phyloP scores from a whole-genome alignment of 2,113 vertebrate species.

The Arizona elegans region DNA sequence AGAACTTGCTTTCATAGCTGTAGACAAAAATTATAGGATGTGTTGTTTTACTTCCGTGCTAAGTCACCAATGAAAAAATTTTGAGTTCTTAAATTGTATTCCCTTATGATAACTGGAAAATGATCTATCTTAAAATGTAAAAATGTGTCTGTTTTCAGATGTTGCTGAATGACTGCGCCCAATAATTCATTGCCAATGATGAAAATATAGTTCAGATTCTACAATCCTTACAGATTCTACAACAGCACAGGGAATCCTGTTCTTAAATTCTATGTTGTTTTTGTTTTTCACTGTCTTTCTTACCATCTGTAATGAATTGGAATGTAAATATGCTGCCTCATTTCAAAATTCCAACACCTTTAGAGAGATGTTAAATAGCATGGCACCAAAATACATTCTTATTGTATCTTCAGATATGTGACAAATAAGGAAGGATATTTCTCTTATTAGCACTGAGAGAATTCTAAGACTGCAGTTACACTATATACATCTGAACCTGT shows the following conservation, averaged over 20 bases:
- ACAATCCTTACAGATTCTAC: neutral
- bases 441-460: neutral
- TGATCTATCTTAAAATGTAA: neutral
- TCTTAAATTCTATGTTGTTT: neutral
- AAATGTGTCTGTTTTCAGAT: neutral
- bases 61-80: neutral
- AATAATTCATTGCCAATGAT: neutral
- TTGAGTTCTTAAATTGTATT: neutral
- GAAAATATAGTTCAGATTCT: neutral
- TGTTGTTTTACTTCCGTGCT: neutral
- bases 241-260: neutral
- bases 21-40: neutral
- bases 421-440: conserved; percentile 25
- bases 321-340: neutral
- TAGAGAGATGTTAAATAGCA: neutral
- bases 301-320: neutral
- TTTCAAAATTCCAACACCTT: neutral
- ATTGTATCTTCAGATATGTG: fast-evolving
- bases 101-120: neutral
- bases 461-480: neutral
- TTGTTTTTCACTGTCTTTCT: conserved; percentile 17
- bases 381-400: neutral
- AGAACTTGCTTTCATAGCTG: neutral
- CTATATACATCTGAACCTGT: neutral
- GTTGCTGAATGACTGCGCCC: neutral